Evolutionary conservation across 2,888 invertebrate species (phyloP).

Genomic region (Teleogryllus oceanicus): DNA sequence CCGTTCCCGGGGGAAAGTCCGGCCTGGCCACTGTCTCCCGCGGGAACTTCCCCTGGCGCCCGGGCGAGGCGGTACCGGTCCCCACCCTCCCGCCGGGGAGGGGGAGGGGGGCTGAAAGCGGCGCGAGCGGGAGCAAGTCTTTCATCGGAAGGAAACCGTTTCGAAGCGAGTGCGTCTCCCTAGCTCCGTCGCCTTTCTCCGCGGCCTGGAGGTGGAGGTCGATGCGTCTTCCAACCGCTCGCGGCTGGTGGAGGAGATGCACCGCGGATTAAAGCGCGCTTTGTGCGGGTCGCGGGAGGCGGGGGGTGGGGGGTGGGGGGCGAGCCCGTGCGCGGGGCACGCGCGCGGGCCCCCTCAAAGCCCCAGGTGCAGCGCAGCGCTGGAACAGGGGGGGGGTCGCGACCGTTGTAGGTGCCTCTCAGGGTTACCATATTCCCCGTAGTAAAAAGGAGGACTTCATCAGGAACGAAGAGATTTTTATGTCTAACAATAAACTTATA

Average conservation of each 20-base stretch:
- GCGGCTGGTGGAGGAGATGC: not conserved
- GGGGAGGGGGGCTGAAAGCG: not conserved
- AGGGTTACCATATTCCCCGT: too few species aligned
- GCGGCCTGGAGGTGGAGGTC: not conserved
- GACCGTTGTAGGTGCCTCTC: not conserved
- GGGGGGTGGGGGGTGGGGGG: not conserved
- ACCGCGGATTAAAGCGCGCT: not conserved
- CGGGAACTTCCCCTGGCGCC: not conserved
- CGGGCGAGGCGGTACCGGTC: not conserved
- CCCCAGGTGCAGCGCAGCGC: not conserved
- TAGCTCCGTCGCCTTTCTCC: not conserved
- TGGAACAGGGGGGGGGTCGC: not conserved
- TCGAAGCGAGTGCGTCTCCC: not conserved
- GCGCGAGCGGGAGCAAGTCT: not conserved
- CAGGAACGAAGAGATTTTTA: too few species aligned
- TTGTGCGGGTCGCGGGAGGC: not conserved
- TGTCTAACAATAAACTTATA: too few species aligned
- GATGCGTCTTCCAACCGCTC: not conserved
- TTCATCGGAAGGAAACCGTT: conserved; percentile 10
- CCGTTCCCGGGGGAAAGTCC: not conserved
- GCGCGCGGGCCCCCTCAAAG: not conserved
- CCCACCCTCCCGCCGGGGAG: not conserved
- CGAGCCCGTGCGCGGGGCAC: not conserved
- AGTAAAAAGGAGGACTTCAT: too few species aligned
- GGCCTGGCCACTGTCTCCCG: not conserved